phyloP scores from a whole-genome alignment of 2,888 invertebrate species.

The Ectemnius cavifrons region DNA sequence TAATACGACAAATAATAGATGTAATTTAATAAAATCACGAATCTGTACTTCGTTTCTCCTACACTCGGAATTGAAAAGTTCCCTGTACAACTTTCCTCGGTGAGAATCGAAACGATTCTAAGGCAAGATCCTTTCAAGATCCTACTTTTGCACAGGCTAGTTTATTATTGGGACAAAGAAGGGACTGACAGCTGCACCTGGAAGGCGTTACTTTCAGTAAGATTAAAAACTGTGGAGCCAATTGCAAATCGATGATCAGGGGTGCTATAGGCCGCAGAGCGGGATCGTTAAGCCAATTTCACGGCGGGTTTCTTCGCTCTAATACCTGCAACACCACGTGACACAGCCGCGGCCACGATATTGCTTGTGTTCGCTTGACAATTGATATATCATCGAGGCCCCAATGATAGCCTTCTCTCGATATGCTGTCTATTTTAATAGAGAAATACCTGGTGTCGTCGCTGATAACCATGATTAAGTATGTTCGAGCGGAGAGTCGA shows the following conservation, averaged over 20 bases:
- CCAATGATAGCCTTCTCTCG: neutral
- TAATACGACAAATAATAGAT: no score
- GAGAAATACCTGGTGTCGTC: neutral
- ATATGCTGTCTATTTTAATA: neutral
- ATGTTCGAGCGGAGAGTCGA: neutral
- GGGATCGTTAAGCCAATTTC: constrained; percentile 67
- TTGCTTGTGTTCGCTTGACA: constrained; percentile 45
- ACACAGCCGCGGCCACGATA: constrained; percentile 37
- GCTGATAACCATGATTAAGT: neutral
- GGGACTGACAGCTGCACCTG: no score
- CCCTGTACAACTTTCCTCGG: no score
- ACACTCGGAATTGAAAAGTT: no score
- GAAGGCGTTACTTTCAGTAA: no score
- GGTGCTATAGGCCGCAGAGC: constrained; percentile 48
- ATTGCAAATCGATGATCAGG: constrained; percentile 21
- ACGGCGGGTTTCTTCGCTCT: constrained; percentile 67
- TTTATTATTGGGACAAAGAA: no score
- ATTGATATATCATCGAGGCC: constrained; percentile 37
- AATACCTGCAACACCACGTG: constrained; percentile 62
- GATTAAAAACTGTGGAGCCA: neutral
- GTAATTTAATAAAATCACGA: no score
- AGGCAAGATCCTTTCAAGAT: no score
- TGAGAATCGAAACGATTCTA: no score
- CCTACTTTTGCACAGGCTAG: no score
- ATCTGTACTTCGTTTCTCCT: no score